Evolutionary conservation across 2,113 vertebrate genomes (phyloP), one percentile per base, ranked within the genome.

Genomic region (Elachura formosa): DNA sequence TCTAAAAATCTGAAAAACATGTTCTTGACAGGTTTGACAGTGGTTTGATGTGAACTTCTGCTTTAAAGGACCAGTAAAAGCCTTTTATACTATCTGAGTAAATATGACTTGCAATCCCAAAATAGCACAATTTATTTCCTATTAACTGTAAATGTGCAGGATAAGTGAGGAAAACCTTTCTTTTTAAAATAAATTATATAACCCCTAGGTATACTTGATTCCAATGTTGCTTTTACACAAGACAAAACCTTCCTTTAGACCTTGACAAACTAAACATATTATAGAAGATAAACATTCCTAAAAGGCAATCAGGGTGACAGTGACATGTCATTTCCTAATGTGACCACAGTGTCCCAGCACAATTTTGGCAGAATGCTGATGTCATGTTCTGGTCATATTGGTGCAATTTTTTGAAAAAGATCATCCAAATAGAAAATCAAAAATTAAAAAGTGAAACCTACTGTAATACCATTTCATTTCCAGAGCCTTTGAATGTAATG

Each of bases 161-260:
- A 23, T 34, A 61, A 76, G 25, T 10, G n/a, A 92, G 8, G 12
- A 33, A 83, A 87, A 73, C 2, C 2, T 41, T 74, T 59, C 4
- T 82, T 80, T 82, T 26, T 49, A 34, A 84, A 84, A 61, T n/a
- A 66, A 85, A 62, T 55, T 45, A 8, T 29, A 8, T 13, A 43
- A 14, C 1, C 8, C 12, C 5, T 0, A 1, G 11, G 7, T 79
- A 5, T 58, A 54, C 28, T 68, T 0, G 0, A 20, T 87, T 67
- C 28, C 26, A 78, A 13, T 68, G 36, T 51, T 69, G 3, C 17
- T 76, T 77, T 78, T 31, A 55, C 48, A 75, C 8, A 51, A 59
- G n/a, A 20, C 9, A 61, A 2, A 26, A n/a, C 11, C 11, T 90
- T 91, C 45, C 7, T 46, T 4, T 22, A 59, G 24, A 40, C 38